A percentile compares a stretch with the other conserved stretches of the same genome.
Conservation (phyloP, 2,888 invertebrate species). For the Anoplius nigerrimus region DNA sequence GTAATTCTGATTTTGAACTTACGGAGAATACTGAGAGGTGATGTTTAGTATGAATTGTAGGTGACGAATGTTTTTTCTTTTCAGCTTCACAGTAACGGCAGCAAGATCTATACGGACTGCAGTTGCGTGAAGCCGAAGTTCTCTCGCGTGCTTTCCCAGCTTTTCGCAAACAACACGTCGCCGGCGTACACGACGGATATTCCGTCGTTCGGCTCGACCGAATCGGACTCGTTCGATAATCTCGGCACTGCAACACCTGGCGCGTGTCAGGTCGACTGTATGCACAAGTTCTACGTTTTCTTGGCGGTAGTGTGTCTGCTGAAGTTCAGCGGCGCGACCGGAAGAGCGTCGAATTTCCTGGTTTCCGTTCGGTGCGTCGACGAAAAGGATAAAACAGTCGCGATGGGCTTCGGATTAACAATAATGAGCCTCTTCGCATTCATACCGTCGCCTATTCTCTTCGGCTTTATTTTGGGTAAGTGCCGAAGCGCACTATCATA, state of each 20-base stretch:
- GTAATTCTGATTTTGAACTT: too few species aligned
- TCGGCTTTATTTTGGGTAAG: constrained; percentile 83
- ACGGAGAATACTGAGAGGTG: too few species aligned
- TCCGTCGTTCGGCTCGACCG: constrained; percentile 45
- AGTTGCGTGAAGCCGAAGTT: constrained; percentile 73
- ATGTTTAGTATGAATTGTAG: too few species aligned
- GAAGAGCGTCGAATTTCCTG: constrained; percentile 80
- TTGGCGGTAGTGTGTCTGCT: constrained; percentile 77
- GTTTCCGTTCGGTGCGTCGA: constrained; percentile 83
- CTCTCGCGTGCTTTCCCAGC: constrained; percentile 44
- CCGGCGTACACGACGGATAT: constrained; percentile 45
- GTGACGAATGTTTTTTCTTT: constrained; percentile 23
- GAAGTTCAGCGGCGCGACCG: constrained; percentile 80
- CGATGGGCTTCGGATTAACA: constrained; percentile 83
- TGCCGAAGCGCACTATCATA: constrained; percentile 14
- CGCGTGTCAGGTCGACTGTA: constrained; percentile 78
- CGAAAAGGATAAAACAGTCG: constrained; percentile 84
- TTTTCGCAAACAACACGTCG: constrained; percentile 45
- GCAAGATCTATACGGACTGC: constrained; percentile 75
- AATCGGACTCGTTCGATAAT: constrained; percentile 37
- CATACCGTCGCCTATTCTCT: constrained; percentile 86
- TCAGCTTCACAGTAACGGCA: constrained; percentile 63
- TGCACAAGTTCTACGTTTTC: constrained; percentile 77
- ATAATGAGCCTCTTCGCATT: constrained; percentile 84
- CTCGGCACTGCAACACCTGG: constrained; percentile 75